phyloP scores from a whole-genome alignment of 2,888 invertebrate genomes.

The Anticlea derivata region DNA sequence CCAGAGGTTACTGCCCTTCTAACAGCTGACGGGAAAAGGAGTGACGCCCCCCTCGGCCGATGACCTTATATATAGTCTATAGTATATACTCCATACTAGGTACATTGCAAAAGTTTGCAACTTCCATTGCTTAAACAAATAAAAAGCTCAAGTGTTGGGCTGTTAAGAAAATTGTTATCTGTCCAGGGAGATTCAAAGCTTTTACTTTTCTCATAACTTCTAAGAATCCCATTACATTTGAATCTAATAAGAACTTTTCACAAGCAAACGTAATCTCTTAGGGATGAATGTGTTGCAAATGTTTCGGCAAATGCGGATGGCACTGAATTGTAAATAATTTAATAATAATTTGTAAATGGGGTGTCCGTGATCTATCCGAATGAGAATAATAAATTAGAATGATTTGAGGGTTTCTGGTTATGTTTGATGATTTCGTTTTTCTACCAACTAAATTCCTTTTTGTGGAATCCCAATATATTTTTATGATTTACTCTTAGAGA shows the following conservation, averaged over 20 bases:
- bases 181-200: background rate
- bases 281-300: background rate
- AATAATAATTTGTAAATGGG: too few relatives aligned
- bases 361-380: too few relatives aligned
- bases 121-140: background rate
- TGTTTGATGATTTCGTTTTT: too few relatives aligned
- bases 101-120: conserved; percentile 1
- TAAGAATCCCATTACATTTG: background rate
- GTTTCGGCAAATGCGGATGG: background rate
- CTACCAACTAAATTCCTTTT: too few relatives aligned
- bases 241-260: background rate
- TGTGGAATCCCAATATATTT: too few relatives aligned
- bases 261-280: background rate
- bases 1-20: conserved; percentile 61
- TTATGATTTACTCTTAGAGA: too few relatives aligned
- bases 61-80: conserved; percentile 47
- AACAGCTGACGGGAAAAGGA: conserved; percentile 70
- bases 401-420: too few relatives aligned
- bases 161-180: background rate
- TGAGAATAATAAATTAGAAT: too few relatives aligned
- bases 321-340: background rate
- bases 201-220: background rate
- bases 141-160: background rate
- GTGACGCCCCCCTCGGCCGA: conserved; percentile 58
- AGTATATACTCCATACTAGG: conserved; percentile 23